Evolutionary conservation across 2,888 invertebrate genomes (phyloP), one percentile per base, ranked within the genome.

Genomic region (Polyploca ridens): DNA sequence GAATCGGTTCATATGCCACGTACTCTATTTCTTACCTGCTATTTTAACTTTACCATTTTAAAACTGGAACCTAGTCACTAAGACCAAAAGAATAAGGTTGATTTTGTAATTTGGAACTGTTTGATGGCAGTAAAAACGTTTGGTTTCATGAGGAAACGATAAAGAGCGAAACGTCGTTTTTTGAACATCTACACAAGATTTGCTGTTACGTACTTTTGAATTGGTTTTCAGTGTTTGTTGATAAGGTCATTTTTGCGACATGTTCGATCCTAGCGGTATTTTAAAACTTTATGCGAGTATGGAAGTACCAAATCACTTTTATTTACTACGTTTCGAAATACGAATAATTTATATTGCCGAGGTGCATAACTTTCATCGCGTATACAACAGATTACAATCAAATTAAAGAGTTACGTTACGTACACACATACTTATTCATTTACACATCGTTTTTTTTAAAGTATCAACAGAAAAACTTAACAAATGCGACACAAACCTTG

Each of bases 1-100:
- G 69, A 76, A 76, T 73, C 73, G 68, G 54, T 64, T 58, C 69
- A 63, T 70, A 73, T 70, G 69, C 75, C 68, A 69, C 77, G 73
- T 73, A 70, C 64, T 72, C 63, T 62, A 59, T 69, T 71, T 38
- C 54, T 54, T 66, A 65, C 58, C 13, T 0, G n/a, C 65, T 65
- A 68, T 19, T 54, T 62, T 58, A 61, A 41, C 44, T n/a, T n/a
- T 61, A 13, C 41, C 6, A n/a, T 57, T 41, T 1, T 11, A 13
- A 33, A 54, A 38, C 49, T 19, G 27, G 35, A 10, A 8, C 14
- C n/a, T 33, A 61, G 65, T 58, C 65, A 49, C 63, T 57, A 54
- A 6, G 11, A 16, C 6, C 0, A 41, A 3, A 1, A 11, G 0
- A 5, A 41, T 41, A 41, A 41, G 61, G 41, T 61, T 11, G 13